Base-by-base conservation (phyloP, 2,888 invertebrate genomes). In the Drosophila diplacantha region DNA sequence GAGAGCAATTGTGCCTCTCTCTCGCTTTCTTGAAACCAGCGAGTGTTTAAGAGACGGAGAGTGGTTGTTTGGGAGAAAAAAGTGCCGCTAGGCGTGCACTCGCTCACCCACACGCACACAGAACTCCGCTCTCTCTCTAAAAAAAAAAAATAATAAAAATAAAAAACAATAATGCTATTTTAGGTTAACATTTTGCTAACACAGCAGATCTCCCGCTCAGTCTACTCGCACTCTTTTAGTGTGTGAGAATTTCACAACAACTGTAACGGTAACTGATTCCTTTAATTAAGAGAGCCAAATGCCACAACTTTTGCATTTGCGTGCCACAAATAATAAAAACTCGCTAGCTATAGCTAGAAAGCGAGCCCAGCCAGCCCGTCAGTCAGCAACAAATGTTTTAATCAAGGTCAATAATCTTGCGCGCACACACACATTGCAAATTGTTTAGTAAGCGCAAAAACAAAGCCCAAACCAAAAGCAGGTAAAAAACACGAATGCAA, bases 361-460 rank as follows among this genome's bases (percentile, higher is more conserved):
- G 12, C 43, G 3, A 50, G 38, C 44, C 34, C 24, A 66, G 60
- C 14, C 31, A 71, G 70, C 70, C 68, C 70, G 44, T 12, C 64
- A 66, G 47, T 51, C 52, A 74, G 52, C 63, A 60, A 63, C 63
- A 70, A 58, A 65, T 57, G 59, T 54, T 71, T 71, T 71, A 71
- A 81, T 81, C 80, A 80, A 80, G 80, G 80, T 80, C 80, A 80
- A 80, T 80, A 80, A 81, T 80, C 80, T 80, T 46, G 44, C 44
- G 70, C 55, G 62, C 39, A 62, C 58, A 58, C 59, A 53, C 77
- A 75, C 59, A 53, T 52, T 50, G 46, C 12, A 60, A 79, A 73
- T 72, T 69, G 64, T 71, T 69, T 76, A 76, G 72, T 72, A 68
- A 70, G 65, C 60, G 57, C 39, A 70, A 69, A 59, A 60, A 41